Conservation (phyloP, 1,140 invertebrate genomes). For the Hyposmocoma kahamanoa region DNA sequence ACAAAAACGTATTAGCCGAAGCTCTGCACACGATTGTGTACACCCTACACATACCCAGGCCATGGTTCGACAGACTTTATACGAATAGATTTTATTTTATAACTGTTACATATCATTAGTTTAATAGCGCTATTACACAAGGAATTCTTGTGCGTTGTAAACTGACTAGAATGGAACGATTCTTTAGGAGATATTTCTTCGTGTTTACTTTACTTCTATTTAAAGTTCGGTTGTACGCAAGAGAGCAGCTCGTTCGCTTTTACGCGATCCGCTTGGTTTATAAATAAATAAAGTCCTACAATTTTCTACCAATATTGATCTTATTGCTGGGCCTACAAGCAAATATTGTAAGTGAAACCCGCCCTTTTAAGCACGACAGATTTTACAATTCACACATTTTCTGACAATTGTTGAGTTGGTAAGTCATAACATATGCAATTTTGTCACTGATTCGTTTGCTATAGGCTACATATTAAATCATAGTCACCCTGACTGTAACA, state of each 20-base stretch:
- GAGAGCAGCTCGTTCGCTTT: background rate
- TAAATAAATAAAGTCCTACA: too few relatives aligned
- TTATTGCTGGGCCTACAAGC: too few relatives aligned
- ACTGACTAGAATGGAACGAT: slow-evolving; percentile 23
- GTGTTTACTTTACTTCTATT: slow-evolving; percentile 1
- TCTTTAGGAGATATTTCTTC: slow-evolving; percentile 4
- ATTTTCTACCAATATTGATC: too few relatives aligned
- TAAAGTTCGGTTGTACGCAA: slow-evolving; percentile 2
- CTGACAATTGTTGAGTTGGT: too few relatives aligned
- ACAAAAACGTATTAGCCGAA: slow-evolving; percentile 45
- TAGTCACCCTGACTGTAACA: background rate
- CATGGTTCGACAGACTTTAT: slow-evolving; percentile 17
- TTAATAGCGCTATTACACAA: slow-evolving; percentile 52
- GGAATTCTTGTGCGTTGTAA: slow-evolving; percentile 29
- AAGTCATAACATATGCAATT: too few relatives aligned
- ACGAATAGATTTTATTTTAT: slow-evolving; percentile 44
- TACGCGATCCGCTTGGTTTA: background rate
- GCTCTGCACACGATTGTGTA: slow-evolving; percentile 21
- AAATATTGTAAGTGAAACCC: too few relatives aligned
- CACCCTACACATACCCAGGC: slow-evolving; percentile 13
- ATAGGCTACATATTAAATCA: too few relatives aligned
- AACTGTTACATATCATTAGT: slow-evolving; percentile 53
- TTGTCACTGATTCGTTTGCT: too few relatives aligned
- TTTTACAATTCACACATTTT: too few relatives aligned
- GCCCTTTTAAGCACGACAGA: too few relatives aligned